Conservation (phyloP, 2,888 invertebrate genomes). For the Watsonalla binaria region DNA sequence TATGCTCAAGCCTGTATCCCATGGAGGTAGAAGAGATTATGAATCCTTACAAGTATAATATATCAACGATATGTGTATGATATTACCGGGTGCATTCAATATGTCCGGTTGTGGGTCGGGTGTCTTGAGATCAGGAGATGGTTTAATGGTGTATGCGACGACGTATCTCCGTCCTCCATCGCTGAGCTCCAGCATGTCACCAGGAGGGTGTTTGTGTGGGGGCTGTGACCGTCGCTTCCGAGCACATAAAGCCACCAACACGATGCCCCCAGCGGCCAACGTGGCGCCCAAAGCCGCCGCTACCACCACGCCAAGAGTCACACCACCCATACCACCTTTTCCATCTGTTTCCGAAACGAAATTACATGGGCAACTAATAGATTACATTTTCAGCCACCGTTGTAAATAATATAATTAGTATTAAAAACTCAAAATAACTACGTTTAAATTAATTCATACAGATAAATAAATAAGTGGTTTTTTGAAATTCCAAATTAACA, state of each 20-base stretch:
- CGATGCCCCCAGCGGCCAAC: slow-evolving; percentile 55
- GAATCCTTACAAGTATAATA: too few relatives aligned
- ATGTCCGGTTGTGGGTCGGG: slow-evolving; percentile 87
- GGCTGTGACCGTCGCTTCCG: slow-evolving; percentile 52
- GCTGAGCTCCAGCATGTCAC: slow-evolving; percentile 81
- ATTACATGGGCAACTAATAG: too few relatives aligned
- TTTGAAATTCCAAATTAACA: too few relatives aligned
- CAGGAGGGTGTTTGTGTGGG: slow-evolving; percentile 65
- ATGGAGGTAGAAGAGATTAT: too few relatives aligned
- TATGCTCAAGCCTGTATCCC: too few relatives aligned
- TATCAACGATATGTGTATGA: background rate
- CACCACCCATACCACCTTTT: slow-evolving; percentile 82
- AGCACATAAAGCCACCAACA: slow-evolving; percentile 53
- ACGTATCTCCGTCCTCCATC: slow-evolving; percentile 91
- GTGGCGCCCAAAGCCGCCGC: slow-evolving; percentile 58
- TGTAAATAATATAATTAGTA: too few relatives aligned
- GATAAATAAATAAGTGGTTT: too few relatives aligned
- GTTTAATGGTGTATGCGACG: slow-evolving; percentile 90
- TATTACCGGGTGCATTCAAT: slow-evolving; percentile 84
- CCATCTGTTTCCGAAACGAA: slow-evolving; percentile 74
- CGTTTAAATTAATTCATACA: too few relatives aligned
- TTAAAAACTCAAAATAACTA: too few relatives aligned
- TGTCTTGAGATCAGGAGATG: slow-evolving; percentile 76
- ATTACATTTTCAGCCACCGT: too few relatives aligned
- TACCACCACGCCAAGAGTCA: slow-evolving; percentile 83